These are phyloP conservation scores for Actinemys pallida DNA, from an alignment of 2,113 vertebrate species.

Conservation along the genomic window DNA sequence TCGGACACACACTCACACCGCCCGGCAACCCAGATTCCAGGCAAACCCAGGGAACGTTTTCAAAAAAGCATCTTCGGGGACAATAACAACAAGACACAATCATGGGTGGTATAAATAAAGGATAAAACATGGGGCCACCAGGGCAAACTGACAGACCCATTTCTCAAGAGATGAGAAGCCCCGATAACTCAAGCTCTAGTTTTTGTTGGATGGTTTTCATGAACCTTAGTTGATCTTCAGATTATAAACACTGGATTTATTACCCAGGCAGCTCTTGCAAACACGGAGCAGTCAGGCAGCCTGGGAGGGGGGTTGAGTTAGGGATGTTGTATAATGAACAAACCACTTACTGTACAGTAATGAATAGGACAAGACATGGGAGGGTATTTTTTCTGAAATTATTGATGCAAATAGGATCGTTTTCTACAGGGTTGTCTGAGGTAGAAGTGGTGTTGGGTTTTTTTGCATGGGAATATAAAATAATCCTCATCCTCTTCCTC, in stretches of 20 bases:
- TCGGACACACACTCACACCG: background rate
- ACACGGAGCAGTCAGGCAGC: background rate
- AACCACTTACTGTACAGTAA: background rate
- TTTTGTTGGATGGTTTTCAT: background rate
- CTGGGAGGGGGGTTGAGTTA: background rate
- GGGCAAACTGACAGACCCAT: background rate
- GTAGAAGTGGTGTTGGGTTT: background rate
- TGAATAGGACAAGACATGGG: background rate
- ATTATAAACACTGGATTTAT: background rate
- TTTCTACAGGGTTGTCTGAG: background rate
- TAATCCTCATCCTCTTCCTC: rapidly evolving
- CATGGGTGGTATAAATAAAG: background rate
- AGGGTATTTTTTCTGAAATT: background rate
- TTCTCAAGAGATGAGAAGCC: background rate
- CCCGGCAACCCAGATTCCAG: background rate
- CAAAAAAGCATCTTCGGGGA: background rate
- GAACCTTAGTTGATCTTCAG: background rate
- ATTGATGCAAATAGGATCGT: background rate
- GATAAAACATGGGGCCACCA: background rate
- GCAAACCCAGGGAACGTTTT: background rate
- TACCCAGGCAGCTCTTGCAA: background rate
- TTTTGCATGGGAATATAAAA: background rate
- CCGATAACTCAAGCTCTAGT: background rate
- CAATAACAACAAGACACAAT: background rate
- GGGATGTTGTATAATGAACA: background rate